Conservation (phyloP, 2,113 vertebrate species). For the Chitala chitala region DNA sequence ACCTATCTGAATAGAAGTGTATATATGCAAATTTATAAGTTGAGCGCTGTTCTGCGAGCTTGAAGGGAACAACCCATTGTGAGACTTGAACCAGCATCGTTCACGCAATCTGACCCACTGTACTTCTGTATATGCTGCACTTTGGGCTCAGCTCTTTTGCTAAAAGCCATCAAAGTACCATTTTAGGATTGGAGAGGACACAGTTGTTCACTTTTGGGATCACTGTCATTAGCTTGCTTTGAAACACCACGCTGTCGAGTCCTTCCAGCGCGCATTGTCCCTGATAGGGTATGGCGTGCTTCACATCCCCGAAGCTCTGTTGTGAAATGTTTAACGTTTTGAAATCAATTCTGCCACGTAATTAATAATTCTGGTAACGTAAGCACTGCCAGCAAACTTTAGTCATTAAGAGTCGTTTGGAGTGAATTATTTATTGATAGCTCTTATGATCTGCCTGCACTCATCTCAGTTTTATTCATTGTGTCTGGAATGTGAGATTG, state of each 20-base stretch:
- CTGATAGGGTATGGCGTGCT: background rate
- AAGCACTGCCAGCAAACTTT: conserved; percentile 65
- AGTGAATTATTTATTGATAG: conserved; percentile 75
- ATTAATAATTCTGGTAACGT: conserved; percentile 61
- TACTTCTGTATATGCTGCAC: too few relatives aligned
- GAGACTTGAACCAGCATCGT: too few relatives aligned
- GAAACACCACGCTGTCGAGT: background rate
- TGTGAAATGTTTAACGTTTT: conserved; percentile 47
- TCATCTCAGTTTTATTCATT: conserved; percentile 43
- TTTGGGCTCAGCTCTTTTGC: too few relatives aligned
- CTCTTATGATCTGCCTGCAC: conserved; percentile 59
- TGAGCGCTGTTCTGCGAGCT: too few relatives aligned
- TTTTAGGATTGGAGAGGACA: too few relatives aligned
- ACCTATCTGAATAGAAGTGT: too few relatives aligned
- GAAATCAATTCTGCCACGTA: conserved; percentile 61
- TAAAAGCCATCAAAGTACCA: too few relatives aligned
- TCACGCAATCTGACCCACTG: too few relatives aligned
- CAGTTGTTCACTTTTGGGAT: too few relatives aligned
- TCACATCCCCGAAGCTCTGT: conserved; percentile 48
- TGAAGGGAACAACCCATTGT: too few relatives aligned
- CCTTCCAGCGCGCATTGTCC: background rate
- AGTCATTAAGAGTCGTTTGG: conserved; percentile 69
- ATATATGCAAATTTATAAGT: too few relatives aligned
- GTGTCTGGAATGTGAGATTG: conserved; percentile 44
- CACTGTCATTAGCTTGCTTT: too few relatives aligned